Evolutionary conservation across 2,113 vertebrate species (phyloP).

Genomic region (Cromileptes altivelis): DNA sequence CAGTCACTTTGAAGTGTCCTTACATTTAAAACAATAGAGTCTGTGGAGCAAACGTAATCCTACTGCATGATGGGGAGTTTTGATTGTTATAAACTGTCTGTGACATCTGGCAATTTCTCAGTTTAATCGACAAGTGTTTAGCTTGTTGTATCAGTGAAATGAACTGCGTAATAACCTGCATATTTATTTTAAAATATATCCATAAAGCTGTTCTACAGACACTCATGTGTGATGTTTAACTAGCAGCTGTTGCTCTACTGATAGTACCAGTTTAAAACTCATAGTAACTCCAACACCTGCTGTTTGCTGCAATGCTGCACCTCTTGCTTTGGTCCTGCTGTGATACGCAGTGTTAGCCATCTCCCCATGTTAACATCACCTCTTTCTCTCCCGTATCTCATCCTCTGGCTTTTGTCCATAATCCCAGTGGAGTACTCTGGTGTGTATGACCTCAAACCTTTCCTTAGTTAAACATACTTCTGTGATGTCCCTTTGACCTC

Average conservation of each 20-base stretch:
- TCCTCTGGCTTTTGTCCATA: slow-evolving; percentile 91
- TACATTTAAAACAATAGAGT: too few species aligned
- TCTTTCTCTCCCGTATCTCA: slow-evolving; percentile 89
- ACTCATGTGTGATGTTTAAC: background rate
- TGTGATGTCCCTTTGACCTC: slow-evolving; percentile 35
- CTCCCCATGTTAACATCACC: slow-evolving; percentile 80
- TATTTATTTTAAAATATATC: background rate
- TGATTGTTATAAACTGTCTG: background rate
- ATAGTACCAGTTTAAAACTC: background rate
- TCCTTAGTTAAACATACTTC: slow-evolving; percentile 42
- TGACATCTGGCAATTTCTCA: background rate
- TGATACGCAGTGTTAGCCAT: slow-evolving; percentile 46
- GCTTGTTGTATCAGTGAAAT: background rate
- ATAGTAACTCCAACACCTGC: slow-evolving; percentile 9
- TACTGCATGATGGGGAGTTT: too few species aligned
- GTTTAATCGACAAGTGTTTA: background rate
- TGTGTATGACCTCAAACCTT: slow-evolving; percentile 92
- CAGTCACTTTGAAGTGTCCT: background rate
- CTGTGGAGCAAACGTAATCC: background rate
- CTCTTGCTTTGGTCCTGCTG: slow-evolving; percentile 57
- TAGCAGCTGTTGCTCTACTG: background rate
- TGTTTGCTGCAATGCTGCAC: slow-evolving; percentile 21
- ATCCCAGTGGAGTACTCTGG: slow-evolving; percentile 99
- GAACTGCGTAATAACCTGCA: background rate
- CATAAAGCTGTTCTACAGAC: background rate